Evolutionary conservation across 2,888 invertebrate species (phyloP), one percentile per base, ranked within the genome.

Genomic region (Automeris io): DNA sequence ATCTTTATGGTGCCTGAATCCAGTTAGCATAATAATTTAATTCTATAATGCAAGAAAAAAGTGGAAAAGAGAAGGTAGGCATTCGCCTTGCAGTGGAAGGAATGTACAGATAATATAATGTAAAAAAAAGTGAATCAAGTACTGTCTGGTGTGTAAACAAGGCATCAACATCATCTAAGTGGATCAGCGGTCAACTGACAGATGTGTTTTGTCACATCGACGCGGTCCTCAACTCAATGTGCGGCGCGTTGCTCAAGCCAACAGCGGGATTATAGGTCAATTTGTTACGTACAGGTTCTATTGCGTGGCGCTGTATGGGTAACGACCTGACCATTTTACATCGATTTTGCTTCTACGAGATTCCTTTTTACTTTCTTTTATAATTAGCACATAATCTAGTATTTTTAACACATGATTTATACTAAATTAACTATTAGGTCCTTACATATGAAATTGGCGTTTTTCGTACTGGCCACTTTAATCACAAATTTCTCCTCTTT

Each of bases 121-220:
- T n/a, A 43, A 39, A 40, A 25, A 36, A 39, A 42, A 33, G 19
- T 23, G 12, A 37, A 34, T 38, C 33, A 36, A 23, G 40, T 29
- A 29, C 16, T 26, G 11, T 13, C 33, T 7, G 16, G 24, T 32
- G 35, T 39, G 22, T 42, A 47, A 73, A 67, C 60, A 55, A 35
- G 42, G 61, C 70, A 50, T 40, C 19, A 42, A 38, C 41, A 50
- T 42, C 42, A 36, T 42, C 42, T 57, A 68, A 74, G 64, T 74
- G 61, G 72, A 65, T 62, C 75, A 66, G 59, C 53, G 70, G 68
- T 70, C 65, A 66, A 53, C 57, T 70, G 76, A 77, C 70, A 61
- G 70, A 77, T 73, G 64, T 70, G 70, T 70, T 70, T 71, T 72
- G 74, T 74, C 77, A 70, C 68, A 62, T 61, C 46, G 57, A 45